phyloP scores from a whole-genome alignment of 2,888 invertebrate genomes.

The Ophion costatus region DNA sequence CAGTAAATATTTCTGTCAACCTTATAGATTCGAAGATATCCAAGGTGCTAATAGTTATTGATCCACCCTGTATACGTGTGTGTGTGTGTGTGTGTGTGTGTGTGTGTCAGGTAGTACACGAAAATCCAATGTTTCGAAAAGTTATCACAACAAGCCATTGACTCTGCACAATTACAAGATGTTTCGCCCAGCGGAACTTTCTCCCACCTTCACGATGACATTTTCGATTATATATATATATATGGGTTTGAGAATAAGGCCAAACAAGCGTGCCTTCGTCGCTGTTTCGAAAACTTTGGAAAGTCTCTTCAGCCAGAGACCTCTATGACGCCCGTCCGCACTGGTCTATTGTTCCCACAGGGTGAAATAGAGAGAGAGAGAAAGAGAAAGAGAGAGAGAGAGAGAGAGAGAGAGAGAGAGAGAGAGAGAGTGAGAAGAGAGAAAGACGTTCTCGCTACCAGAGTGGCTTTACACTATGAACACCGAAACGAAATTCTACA shows the following conservation, averaged over 20 bases:
- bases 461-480: constrained; percentile 49
- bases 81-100: neutral
- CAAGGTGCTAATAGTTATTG: too few relatives aligned
- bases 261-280: constrained; percentile 52
- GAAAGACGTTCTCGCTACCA: constrained; percentile 20
- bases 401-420: constrained; percentile 7
- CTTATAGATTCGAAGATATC: too few relatives aligned
- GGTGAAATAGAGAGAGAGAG: neutral
- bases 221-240: constrained; percentile 10
- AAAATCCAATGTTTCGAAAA: constrained; percentile 26
- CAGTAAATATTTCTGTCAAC: too few relatives aligned
- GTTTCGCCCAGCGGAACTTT: constrained; percentile 53
- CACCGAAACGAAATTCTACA: constrained; percentile 58
- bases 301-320: constrained; percentile 56
- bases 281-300: constrained; percentile 54
- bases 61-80: too few relatives aligned
- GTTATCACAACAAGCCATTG: constrained; percentile 58
- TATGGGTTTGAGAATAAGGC: constrained; percentile 19
- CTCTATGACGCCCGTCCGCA: constrained; percentile 27
- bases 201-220: constrained; percentile 44
- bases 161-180: constrained; percentile 43
- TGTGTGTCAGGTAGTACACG: neutral
- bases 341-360: constrained; percentile 44
- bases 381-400: constrained; percentile 5
- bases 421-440: constrained; percentile 19